Evolutionary conservation across 2,888 invertebrate genomes (phyloP).

Genomic region (Liopterus haemorrhoidalis): DNA sequence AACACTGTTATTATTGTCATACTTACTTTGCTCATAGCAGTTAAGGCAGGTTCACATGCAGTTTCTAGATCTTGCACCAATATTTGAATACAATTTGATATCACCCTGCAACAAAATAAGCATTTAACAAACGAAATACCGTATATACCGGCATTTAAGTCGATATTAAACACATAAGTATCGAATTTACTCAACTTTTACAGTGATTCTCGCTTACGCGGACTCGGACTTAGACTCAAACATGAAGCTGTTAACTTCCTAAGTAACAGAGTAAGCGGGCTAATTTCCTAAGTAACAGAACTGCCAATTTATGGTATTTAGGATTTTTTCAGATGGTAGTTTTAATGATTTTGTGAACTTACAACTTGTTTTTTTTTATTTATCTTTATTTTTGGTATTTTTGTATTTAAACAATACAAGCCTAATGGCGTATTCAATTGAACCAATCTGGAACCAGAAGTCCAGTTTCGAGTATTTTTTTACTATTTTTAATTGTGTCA

Average conservation of each 20-base stretch:
- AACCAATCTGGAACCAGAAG: too few relatives aligned
- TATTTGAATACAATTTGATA: constrained; percentile 82
- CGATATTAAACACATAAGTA: too few relatives aligned
- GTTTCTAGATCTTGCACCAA: constrained; percentile 91
- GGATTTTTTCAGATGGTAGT: background rate
- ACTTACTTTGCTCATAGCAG: constrained; percentile 81
- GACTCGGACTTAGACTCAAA: background rate
- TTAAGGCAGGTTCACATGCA: constrained; percentile 88
- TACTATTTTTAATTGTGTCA: too few relatives aligned
- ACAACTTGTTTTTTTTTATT: too few relatives aligned
- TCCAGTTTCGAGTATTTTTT: too few relatives aligned
- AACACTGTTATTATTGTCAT: constrained; percentile 6
- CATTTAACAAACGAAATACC: background rate
- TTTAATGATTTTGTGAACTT: background rate
- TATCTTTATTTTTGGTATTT: too few relatives aligned
- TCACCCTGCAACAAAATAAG: constrained; percentile 51
- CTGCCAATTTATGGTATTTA: too few relatives aligned
- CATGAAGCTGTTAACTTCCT: background rate
- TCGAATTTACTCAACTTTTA: too few relatives aligned
- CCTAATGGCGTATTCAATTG: too few relatives aligned
- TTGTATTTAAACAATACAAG: too few relatives aligned
- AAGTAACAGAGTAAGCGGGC: background rate
- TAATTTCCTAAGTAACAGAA: background rate
- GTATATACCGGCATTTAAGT: too few relatives aligned
- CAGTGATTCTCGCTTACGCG: too few relatives aligned